Percentiles rank a stretch among this genome's conserved stretches.
phyloP scores from a whole-genome alignment of 1,140 invertebrate genomes.

The Euglossa dilemma region DNA sequence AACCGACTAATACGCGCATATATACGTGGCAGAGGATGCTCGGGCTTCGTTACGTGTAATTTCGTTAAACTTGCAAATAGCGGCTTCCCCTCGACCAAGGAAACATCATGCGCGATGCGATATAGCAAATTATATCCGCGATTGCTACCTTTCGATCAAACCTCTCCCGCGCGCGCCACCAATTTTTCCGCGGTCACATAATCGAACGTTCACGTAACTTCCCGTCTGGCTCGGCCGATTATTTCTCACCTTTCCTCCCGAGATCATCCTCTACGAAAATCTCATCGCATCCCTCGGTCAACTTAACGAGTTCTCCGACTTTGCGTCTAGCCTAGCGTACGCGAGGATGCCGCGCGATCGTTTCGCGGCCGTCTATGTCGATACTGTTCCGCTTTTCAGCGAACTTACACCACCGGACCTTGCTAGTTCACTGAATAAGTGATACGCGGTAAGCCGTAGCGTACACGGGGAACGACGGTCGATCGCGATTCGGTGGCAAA shows the following conservation, averaged over 20 bases:
- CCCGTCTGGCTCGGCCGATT: too few relatives aligned
- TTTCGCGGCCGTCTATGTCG: neutral
- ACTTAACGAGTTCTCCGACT: neutral
- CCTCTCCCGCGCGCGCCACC: neutral
- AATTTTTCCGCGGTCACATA: neutral
- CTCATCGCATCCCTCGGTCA: too few relatives aligned
- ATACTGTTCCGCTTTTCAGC: neutral
- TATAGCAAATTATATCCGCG: neutral
- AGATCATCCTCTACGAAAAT: too few relatives aligned
- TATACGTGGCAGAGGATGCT: neutral
- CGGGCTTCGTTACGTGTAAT: conserved; percentile 39
- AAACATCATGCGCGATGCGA: neutral
- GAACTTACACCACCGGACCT: conserved; percentile 1
- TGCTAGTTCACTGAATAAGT: conserved; percentile 26
- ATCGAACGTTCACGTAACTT: neutral
- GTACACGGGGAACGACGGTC: neutral
- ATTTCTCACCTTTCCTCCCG: too few relatives aligned
- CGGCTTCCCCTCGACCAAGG: neutral
- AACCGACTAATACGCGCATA: conserved; percentile 12
- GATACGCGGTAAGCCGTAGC: neutral
- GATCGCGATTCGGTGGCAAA: conserved; percentile 3
- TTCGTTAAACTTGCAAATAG: conserved; percentile 27
- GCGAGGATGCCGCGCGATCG: neutral
- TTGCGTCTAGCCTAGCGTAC: neutral
- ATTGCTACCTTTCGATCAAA: neutral